phyloP scores from a whole-genome alignment of 2,113 vertebrate genomes.

The Dasyornis broadbenti region DNA sequence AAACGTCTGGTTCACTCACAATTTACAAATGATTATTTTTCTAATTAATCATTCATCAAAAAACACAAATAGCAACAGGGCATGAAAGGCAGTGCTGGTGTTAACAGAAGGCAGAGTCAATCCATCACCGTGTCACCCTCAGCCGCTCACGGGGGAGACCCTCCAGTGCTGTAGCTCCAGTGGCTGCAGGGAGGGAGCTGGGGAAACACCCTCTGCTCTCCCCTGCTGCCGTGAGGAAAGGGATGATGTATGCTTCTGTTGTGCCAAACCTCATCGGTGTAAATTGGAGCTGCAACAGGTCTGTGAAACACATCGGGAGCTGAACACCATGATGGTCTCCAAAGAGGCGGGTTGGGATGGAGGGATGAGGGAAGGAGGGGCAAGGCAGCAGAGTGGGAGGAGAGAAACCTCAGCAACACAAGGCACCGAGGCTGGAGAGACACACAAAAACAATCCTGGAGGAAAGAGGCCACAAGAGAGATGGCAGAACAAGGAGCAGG shows the following conservation, averaged over 20 bases:
- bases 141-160: background rate
- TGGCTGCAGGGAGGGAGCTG: background rate
- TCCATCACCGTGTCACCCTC: slow-evolving; percentile 64
- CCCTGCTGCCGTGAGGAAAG: background rate
- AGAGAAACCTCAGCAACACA: background rate
- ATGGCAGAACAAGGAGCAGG: background rate
- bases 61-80: slow-evolving; percentile 72
- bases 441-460: background rate
- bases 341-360: background rate
- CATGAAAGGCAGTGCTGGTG: slow-evolving; percentile 51
- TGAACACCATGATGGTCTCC: rapidly evolving
- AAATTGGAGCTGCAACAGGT: background rate
- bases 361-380: background rate
- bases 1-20: slow-evolving; percentile 76
- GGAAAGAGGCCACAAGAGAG: background rate
- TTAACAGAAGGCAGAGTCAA: slow-evolving; percentile 63
- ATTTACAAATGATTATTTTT: slow-evolving; percentile 80
- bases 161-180: background rate
- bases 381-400: background rate
- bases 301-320: background rate
- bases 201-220: background rate
- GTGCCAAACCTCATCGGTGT: background rate
- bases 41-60: slow-evolving; percentile 86
- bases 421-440: background rate
- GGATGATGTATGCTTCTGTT: background rate